Evolutionary conservation across 2,113 vertebrate genomes (phyloP).

Genomic region (Misgurnus anguillicaudatus): DNA sequence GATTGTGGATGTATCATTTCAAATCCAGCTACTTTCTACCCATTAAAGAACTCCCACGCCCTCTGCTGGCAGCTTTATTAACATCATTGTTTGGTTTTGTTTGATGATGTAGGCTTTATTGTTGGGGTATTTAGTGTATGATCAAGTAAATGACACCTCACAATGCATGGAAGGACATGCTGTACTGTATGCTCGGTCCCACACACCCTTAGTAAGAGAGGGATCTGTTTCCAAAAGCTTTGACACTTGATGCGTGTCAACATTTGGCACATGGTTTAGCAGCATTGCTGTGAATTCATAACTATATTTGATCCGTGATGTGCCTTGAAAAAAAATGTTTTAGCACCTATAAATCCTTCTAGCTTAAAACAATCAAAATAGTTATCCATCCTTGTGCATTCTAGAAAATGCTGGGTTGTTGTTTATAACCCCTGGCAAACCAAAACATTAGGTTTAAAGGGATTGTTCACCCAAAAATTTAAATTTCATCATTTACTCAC

Average conservation of each 20-base stretch:
- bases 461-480: no score
- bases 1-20: background rate
- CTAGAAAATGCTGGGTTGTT: background rate
- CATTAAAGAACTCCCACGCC: background rate
- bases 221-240: constrained; percentile 1
- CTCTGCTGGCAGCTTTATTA: constrained; percentile 1
- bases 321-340: background rate
- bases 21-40: background rate
- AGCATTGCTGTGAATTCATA: constrained; percentile 36
- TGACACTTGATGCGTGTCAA: constrained; percentile 36
- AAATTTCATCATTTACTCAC: no score
- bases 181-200: background rate
- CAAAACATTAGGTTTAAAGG: no score
- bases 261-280: constrained; percentile 30
- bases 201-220: background rate
- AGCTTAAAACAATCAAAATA: background rate
- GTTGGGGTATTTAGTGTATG: background rate
- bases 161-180: background rate
- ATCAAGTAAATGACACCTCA: background rate
- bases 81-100: background rate
- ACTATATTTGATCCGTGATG: constrained; percentile 25
- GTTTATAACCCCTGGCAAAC: no score
- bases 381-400: no score
- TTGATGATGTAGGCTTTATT: background rate
- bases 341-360: background rate